Evolutionary conservation across 2,113 vertebrate species (phyloP), one percentile per base, ranked within the genome.

Genomic region (Tringa solitaria): DNA sequence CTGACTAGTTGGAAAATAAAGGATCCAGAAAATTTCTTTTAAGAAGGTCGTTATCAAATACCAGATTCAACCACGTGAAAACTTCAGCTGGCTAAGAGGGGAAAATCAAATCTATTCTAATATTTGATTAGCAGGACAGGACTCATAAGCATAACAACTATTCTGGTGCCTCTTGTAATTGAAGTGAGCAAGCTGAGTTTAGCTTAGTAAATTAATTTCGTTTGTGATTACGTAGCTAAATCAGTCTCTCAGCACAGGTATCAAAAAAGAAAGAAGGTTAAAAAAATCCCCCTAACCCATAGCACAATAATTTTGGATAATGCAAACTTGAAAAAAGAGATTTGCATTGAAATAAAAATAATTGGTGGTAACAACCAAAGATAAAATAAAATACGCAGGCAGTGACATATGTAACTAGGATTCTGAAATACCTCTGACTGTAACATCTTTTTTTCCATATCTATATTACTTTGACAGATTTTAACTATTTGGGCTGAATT

Each of bases 181-280:
- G 53, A 93, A 95, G 45, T 61, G 57, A 91, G 84, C 74, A 95
- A 93, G 88, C 68, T 92, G 85, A 95, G 75, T 83, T 94, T 86
- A 94, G 68, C 67, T 86, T 70, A 69, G 69, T 79, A 87, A 93
- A 89, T 94, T 80, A 91, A 93, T 88, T 91, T 94, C 60, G 63
- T 94, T 84, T 87, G 30, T 87, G 76, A 94, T 84, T 84, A 95
- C 67, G 85, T 30, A 86, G 75, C 51, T 93, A 91, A 88, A 95
- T 84, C 91, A 75, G 57, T 22, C 73, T 94, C 61, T 87, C 68
- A 84, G 60, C 50, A 79, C 20, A 92, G 69, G 84, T 79, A 79
- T 18, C 48, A 61, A 82, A 91, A 64, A 57, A 76, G 30, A 92
- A 94, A 69, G 33, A 45, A 67, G 10, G 27, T 84, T 73, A 75